phyloP scores from a whole-genome alignment of 2,797 vertebrate genomes.

The Emydoidea blandingii region DNA sequence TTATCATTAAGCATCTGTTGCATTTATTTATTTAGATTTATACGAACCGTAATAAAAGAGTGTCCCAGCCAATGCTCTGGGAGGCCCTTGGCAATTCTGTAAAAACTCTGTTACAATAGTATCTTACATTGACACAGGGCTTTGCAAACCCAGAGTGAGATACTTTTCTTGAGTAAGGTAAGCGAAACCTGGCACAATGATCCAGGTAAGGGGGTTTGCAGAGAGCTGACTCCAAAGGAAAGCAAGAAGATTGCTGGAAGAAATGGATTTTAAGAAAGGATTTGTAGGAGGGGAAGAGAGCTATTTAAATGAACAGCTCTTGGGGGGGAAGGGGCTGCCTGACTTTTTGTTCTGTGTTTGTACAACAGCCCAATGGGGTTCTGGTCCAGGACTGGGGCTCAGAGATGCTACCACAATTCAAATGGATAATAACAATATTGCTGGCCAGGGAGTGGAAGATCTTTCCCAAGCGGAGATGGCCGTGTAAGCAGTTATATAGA shows the following conservation, averaged over 20 bases:
- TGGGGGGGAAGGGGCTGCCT: neutral
- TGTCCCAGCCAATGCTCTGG: constrained; percentile 29
- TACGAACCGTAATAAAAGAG: constrained; percentile 19
- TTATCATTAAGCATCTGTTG: constrained; percentile 46
- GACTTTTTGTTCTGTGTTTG: fast-evolving
- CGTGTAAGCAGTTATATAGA: neutral
- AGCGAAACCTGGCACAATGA: fast-evolving
- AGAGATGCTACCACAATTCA: neutral
- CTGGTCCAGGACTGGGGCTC: neutral
- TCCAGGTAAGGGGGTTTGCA: neutral
- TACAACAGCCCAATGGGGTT: neutral
- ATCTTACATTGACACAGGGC: neutral
- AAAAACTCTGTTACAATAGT: neutral
- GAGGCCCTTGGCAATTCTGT: neutral
- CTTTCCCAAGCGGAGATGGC: fast-evolving
- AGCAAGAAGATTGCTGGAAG: fast-evolving
- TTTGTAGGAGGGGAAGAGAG: neutral
- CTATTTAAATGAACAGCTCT: neutral
- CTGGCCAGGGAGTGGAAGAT: neutral
- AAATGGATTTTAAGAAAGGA: neutral
- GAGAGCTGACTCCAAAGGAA: neutral
- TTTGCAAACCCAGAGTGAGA: neutral
- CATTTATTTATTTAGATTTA: constrained; percentile 46
- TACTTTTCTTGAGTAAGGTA: neutral
- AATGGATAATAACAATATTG: neutral